Percentiles rank a stretch among this genome's conserved stretches.
These are phyloP conservation scores for Mesembrinibis cayennensis DNA, from an alignment of 2,113 vertebrate species.

Conservation along the genomic window DNA sequence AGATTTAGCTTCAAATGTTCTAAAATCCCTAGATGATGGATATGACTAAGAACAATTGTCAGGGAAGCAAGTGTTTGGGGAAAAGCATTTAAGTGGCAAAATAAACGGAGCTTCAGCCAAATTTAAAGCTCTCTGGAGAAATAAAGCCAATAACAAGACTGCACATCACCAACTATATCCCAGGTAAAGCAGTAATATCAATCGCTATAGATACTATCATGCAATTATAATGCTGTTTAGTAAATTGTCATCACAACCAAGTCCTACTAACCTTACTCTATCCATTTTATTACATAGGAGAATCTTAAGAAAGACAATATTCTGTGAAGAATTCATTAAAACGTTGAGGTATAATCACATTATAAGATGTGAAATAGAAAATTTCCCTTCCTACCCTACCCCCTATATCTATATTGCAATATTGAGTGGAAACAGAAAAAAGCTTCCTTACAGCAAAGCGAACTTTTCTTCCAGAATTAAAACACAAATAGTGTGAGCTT, in stretches of 20 bases:
- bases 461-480: not conserved
- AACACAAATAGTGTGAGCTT: not conserved
- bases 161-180: not conserved
- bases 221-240: not conserved
- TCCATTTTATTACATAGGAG: not conserved
- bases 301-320: not conserved
- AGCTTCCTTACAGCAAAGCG: not conserved
- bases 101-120: not conserved
- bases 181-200: not conserved
- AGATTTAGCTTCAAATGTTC: not conserved
- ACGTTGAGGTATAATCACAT: not conserved
- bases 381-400: not conserved
- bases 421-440: not conserved
- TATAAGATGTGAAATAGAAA: not conserved
- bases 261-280: not conserved
- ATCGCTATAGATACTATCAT: not conserved
- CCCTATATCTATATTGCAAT: not conserved
- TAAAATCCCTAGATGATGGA: not conserved
- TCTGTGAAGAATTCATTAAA: not conserved
- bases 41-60: not conserved
- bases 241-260: not conserved
- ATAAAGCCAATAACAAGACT: not conserved
- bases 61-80: not conserved
- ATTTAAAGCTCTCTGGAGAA: not conserved
- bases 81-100: constrained; percentile 9